Evolutionary conservation across 2,797 vertebrate species (phyloP).

Genomic region (Furcifer pardalis): DNA sequence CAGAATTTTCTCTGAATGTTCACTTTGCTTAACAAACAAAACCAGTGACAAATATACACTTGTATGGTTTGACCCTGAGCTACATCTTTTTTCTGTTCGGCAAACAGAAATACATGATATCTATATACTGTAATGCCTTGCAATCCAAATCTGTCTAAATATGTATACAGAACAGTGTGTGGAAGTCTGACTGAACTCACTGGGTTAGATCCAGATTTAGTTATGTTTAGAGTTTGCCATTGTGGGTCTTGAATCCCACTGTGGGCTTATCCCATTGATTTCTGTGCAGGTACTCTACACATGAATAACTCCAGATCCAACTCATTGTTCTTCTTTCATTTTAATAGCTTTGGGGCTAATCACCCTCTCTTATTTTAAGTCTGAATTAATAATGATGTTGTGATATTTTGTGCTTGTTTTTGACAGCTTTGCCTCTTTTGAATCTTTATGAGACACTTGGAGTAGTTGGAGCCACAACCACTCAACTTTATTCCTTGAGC

Average conservation of each 20-base stretch:
- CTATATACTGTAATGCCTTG: no score
- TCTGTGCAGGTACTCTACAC: neutral
- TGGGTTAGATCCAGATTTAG: neutral
- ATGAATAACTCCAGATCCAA: neutral
- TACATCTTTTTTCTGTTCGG: no score
- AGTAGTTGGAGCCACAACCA: constrained; percentile 88
- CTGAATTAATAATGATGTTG: neutral
- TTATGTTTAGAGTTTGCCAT: no score
- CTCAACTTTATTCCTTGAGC: constrained; percentile 92
- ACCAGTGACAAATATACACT: no score
- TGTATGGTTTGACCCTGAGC: no score
- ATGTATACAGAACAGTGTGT: neutral
- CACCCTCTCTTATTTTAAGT: neutral
- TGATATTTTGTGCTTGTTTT: constrained; percentile 17
- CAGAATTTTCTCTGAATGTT: no score
- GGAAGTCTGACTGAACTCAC: neutral
- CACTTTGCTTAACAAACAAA: no score
- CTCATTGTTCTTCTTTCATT: neutral
- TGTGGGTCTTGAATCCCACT: no score
- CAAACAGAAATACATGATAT: no score
- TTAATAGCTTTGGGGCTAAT: neutral
- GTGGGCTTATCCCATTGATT: neutral
- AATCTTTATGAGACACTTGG: constrained; percentile 96
- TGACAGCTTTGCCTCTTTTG: constrained; percentile 87
- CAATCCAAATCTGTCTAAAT: no score